Evolutionary conservation across 2,888 invertebrate genomes (phyloP).

Genomic region (Tenthredo scrophulariae): DNA sequence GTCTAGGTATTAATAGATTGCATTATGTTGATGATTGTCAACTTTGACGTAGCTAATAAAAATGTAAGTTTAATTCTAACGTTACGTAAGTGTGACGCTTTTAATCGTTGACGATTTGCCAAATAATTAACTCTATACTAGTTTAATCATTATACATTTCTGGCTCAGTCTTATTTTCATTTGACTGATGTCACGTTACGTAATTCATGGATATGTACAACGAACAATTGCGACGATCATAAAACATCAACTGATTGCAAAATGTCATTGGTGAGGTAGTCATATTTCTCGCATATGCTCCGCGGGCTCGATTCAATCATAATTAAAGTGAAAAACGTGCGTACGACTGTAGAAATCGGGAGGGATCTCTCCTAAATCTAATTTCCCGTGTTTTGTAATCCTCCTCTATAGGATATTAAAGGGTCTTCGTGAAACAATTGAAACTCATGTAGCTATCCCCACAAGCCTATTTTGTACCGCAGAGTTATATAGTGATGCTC

Average conservation of each 20-base stretch:
- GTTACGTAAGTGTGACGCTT: constrained; percentile 28
- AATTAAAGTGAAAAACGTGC: not conserved
- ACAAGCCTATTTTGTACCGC: not conserved
- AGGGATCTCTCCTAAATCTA: not conserved
- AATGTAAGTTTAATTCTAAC: constrained; percentile 6
- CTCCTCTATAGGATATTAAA: not conserved
- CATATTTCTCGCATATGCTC: not conserved
- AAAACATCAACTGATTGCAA: constrained; percentile 7
- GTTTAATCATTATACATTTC: constrained; percentile 29
- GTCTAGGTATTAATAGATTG: not conserved
- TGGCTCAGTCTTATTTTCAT: constrained; percentile 27
- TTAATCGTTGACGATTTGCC: constrained; percentile 32
- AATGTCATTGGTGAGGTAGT: not conserved
- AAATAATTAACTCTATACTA: constrained; percentile 27
- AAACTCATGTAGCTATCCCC: not conserved
- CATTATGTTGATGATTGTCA: not conserved
- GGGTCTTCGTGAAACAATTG: not conserved
- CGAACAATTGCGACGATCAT: not conserved
- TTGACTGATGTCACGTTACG: not conserved
- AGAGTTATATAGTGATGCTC: not conserved
- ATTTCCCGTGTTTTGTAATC: not conserved
- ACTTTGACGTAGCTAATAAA: constrained; percentile 5
- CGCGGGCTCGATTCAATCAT: not conserved
- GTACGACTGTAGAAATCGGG: not conserved
- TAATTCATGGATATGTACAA: constrained; percentile 4